These are phyloP conservation scores for Agrilus biguttatus DNA, from an alignment of 2,888 invertebrate genomes.

Conservation along the genomic window DNA sequence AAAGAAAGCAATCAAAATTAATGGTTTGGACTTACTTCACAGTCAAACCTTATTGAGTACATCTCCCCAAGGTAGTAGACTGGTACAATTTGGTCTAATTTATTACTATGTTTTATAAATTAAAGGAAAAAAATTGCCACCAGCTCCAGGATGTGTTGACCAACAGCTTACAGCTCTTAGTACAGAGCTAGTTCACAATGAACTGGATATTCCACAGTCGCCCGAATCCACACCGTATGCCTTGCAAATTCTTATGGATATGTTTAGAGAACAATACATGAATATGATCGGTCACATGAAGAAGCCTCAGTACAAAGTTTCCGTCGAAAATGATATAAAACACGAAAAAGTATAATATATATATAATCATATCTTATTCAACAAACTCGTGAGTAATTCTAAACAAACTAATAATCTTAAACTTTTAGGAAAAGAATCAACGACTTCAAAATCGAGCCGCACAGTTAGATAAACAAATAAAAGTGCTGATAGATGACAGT, in stretches of 20 bases:
- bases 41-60: conserved; percentile 81
- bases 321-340: conserved; percentile 62
- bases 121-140: conserved; percentile 58
- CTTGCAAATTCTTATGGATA: conserved; percentile 73
- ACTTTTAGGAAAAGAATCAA: conserved; percentile 56
- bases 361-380: not conserved
- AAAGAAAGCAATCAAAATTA: conserved; percentile 61
- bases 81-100: not conserved
- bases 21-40: conserved; percentile 76
- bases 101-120: conserved; percentile 21
- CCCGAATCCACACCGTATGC: conserved; percentile 72
- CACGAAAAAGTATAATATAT: conserved; percentile 51
- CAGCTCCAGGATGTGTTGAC: conserved; percentile 84
- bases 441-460: conserved; percentile 69
- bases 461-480: conserved; percentile 88
- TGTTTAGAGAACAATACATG: conserved; percentile 76
- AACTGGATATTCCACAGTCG: conserved; percentile 67
- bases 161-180: conserved; percentile 71
- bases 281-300: conserved; percentile 74
- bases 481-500: conserved; percentile 82
- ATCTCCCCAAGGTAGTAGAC: conserved; percentile 46
- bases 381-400: too few relatives aligned
- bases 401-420: conserved; percentile 8
- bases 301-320: conserved; percentile 55
- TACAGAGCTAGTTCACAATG: conserved; percentile 62